Evolutionary conservation across 2,888 invertebrate genomes (phyloP), one percentile per base, ranked within the genome.

Genomic region (Hydroisotoma schaefferi): DNA sequence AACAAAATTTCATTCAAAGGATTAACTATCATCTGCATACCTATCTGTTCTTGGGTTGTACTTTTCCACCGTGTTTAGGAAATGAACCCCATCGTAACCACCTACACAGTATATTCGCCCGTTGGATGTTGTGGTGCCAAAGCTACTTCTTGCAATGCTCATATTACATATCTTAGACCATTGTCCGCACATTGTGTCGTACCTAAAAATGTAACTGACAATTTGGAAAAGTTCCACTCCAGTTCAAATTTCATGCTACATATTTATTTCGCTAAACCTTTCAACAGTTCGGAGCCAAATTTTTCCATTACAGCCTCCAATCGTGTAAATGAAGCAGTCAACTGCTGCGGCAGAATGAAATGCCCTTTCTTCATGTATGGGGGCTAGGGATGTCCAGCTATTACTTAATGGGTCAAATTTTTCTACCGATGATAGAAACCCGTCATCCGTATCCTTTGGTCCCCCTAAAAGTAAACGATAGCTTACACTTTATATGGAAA

Each of bases 41-140:
- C 74, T 72, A 60, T 75, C 73, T 8, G 75, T 75, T 12, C 73
- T 64, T 29, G 76, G 75, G 65, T 76, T 76, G 62, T 74, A 76
- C 58, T 76, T 75, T 65, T 75, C 75, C 5, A 74, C 75, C 2
- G 75, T 74, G 59, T 73, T 74, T 12, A 75, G 70, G 56, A 70
- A 72, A 54, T 74, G 75, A 22, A 74, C 72, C 10, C 75, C 73
- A 60, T 75, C 74, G 63, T 71, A 72, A 2, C 76, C 76, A 15
- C 76, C 76, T 22, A 75, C 65, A 55, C 75, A 75, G 61, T 75
- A 76, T 53, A 76, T 74, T 12, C 76, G 63, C 5, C 73, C 73
- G 43, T 71, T 70, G 15, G 73, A 73, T 10, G 74, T 74, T 1
- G 75, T 74, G 22, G 73, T 68, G 6, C 74, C 73, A 61, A 75